A percentile compares a stretch with the other conserved stretches of the same genome.
phyloP scores from a whole-genome alignment of 2,888 invertebrate genomes.

The Clanis bilineata region DNA sequence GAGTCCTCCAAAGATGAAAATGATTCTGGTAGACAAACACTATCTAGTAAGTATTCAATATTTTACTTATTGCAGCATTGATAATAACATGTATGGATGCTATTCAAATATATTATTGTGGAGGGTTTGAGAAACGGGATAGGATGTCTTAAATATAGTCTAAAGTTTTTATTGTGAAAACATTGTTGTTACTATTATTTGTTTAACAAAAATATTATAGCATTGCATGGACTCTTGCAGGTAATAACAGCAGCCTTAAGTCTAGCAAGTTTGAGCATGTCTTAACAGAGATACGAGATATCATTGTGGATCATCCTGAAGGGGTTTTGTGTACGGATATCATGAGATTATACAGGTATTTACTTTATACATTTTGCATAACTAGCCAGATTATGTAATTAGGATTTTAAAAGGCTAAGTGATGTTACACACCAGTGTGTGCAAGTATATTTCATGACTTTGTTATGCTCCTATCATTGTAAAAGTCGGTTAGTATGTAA shows the following conservation, averaged over 20 bases:
- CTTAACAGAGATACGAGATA: slow-evolving; percentile 44
- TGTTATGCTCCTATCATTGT: too few species aligned
- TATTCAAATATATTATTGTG: too few species aligned
- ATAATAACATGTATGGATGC: not conserved
- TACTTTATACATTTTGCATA: not conserved
- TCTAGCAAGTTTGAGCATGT: slow-evolving; percentile 46
- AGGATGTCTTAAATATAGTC: too few species aligned
- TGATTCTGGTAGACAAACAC: slow-evolving; percentile 54
- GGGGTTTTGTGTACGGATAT: slow-evolving; percentile 76
- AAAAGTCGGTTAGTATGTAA: too few species aligned
- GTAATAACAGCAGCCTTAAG: slow-evolving; percentile 42
- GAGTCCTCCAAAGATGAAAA: slow-evolving; percentile 34
- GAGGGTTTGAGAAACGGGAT: too few species aligned
- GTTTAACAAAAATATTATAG: too few species aligned
- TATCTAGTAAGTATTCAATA: slow-evolving; percentile 50
- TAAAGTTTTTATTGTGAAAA: too few species aligned
- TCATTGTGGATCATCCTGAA: slow-evolving; percentile 57
- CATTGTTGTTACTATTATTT: too few species aligned
- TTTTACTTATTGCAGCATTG: not conserved
- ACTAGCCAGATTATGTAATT: too few species aligned
- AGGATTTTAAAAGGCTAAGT: too few species aligned
- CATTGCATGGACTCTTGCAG: slow-evolving; percentile 30
- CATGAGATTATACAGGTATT: slow-evolving; percentile 64
- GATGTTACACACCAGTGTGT: too few species aligned
- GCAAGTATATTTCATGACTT: too few species aligned